Base-by-base conservation (phyloP, 2,113 vertebrate species). In the Bufo gargarizans region DNA sequence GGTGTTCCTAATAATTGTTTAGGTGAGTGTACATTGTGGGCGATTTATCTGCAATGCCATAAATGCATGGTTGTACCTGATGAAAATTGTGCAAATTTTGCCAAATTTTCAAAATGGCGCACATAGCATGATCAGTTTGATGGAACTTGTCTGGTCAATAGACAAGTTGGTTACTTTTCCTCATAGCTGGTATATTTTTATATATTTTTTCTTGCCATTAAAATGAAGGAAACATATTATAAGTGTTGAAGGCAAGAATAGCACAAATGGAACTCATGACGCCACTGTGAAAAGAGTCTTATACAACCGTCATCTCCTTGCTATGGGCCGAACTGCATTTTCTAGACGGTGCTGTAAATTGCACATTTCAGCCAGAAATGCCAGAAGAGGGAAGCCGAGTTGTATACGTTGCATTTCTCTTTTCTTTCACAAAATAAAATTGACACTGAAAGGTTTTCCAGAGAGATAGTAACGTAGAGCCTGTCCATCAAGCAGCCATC, bases 391-490 rank as follows among this genome's bases (percentile, higher is more conserved):
- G 43, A 6, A 19, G 72, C 72, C 0, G 33, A 76, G 16, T 5
- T 76, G 14, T 49, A 3, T 72, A 74, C 71, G 3, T 45, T 45
- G 33, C 14, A 71, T 59, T 81, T 81, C 5, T 50, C 7, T 55
- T 69, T 55, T 50, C 20, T 53, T 71, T 33, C 67, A 8, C 13
- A 83, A 83, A 61, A 81, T 58, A 81, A 45, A 59, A 65, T 69
- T n/a, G 8, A n/a, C 61, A 22, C 12, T 17, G 65, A 71, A 71
- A 71, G 47, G 63, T 71, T 55, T 84, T 71, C 49, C 65, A 33
- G n/a, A 33, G 20, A 55, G 82, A 84, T n/a, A 22, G 55, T 20
- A 45, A 43, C 45, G 22, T 81, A 33, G 50, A 33, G 63, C 19
- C 63, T 55, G 82, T 65, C 47, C 43, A 83, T 83, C 81, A 83